Evolutionary conservation across 2,888 invertebrate genomes (phyloP).

Genomic region (Rhingia rostrata): DNA sequence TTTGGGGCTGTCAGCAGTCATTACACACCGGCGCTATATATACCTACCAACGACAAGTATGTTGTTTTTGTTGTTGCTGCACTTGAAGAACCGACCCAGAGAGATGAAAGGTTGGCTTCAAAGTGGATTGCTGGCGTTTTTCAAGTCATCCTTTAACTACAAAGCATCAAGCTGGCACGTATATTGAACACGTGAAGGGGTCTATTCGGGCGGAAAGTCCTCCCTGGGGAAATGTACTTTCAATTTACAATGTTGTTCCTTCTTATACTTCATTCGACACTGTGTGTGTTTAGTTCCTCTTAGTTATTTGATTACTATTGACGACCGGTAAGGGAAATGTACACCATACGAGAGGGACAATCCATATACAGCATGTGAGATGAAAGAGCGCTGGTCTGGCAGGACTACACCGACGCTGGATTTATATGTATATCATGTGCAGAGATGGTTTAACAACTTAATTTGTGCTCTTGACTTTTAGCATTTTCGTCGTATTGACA

Average conservation of each 20-base stretch:
- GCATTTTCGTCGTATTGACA: slow-evolving; percentile 57
- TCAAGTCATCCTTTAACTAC: slow-evolving; percentile 36
- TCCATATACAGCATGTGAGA: background rate
- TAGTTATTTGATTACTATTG: slow-evolving; percentile 65
- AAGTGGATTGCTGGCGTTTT: slow-evolving; percentile 20
- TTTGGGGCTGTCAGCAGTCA: slow-evolving; percentile 19
- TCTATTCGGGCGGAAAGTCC: slow-evolving; percentile 48
- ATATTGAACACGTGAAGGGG: slow-evolving; percentile 19
- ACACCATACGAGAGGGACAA: slow-evolving; percentile 1
- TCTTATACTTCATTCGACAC: slow-evolving; percentile 49
- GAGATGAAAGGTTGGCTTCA: slow-evolving; percentile 34
- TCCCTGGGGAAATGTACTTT: slow-evolving; percentile 54
- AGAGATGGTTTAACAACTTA: slow-evolving; percentile 55
- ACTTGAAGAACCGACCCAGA: slow-evolving; percentile 46
- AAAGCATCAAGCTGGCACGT: slow-evolving; percentile 31
- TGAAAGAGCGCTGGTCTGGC: background rate
- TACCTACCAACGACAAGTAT: background rate
- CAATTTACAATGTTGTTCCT: slow-evolving; percentile 50
- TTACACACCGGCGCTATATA: background rate
- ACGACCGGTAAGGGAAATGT: slow-evolving; percentile 46
- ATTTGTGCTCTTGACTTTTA: slow-evolving; percentile 61
- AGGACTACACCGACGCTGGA: background rate
- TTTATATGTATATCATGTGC: slow-evolving; percentile 12
- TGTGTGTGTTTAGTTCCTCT: slow-evolving; percentile 52
- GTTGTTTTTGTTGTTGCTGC: slow-evolving; percentile 9